phyloP scores from a whole-genome alignment of 2,113 vertebrate genomes.

The Melospiza melodia region DNA sequence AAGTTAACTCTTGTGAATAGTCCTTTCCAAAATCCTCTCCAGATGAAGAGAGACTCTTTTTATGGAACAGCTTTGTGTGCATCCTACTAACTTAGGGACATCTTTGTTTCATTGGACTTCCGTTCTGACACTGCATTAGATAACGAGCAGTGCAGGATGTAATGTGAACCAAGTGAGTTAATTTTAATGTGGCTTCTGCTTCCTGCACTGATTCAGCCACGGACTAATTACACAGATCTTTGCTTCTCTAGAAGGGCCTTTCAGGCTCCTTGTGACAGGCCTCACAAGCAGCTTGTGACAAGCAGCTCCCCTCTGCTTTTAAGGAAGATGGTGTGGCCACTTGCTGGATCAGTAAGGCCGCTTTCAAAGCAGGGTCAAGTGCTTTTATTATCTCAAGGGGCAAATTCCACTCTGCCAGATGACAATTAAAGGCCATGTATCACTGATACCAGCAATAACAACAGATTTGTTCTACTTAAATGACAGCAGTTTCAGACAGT shows the following conservation, averaged over 20 bases:
- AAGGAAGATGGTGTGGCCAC: background rate
- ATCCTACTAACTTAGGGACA: background rate
- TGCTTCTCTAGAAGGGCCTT: background rate
- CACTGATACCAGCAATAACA: background rate
- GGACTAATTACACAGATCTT: conserved; percentile 7
- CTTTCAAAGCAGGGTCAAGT: background rate
- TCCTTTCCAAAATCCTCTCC: background rate
- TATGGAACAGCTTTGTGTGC: background rate
- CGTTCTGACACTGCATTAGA: background rate
- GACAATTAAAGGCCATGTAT: background rate
- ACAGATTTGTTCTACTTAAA: background rate
- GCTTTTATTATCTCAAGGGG: background rate
- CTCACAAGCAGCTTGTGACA: background rate
- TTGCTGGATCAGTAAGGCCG: background rate
- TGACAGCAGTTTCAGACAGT: background rate
- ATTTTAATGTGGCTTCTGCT: conserved; percentile 25
- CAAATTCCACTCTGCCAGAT: background rate
- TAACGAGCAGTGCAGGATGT: background rate
- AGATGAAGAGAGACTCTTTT: background rate
- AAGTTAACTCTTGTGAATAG: background rate
- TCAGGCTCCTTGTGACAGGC: background rate
- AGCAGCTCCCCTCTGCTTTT: background rate
- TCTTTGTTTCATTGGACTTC: background rate
- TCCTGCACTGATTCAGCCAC: background rate
- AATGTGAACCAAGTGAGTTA: background rate